Evolutionary conservation across 2,888 invertebrate species (phyloP), one percentile per base, ranked within the genome.

Genomic region (Kuschelorhynchus macadamiae): DNA sequence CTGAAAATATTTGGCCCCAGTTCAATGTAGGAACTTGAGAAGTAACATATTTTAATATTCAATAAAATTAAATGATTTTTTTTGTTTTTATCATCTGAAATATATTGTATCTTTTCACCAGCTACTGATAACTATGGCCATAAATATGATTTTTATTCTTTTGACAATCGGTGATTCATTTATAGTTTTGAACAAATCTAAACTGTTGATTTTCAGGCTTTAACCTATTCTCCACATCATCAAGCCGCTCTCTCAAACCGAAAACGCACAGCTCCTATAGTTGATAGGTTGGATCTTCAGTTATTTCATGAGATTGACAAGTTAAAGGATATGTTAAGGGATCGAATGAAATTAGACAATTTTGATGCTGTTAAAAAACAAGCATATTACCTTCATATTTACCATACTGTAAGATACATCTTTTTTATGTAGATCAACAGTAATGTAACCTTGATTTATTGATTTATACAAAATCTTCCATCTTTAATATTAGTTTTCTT

Each of bases 361-460:
- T 85, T 97, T 73, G 87, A 94, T 55, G 88, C 95, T 77, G 93
- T 96, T 2, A 97, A 97, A 79, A 94, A 94, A 80, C 97, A 98
- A 83, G 96, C 96, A 1, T 98, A 97, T 82, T 97, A 96, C 81
- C 90, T 94, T 79, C 96, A 98, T 80, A 96, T 98, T 70, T 97
- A 97, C 83, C 98, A 98, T 80, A 96, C 97, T 0, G 97, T 82
- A 76, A 75, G 73, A 64, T 20, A 9, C 14, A 25, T 25, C 7
- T 25, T 25, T 7, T 25, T 3, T 25, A 25, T 25, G 25, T 3
- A n/a, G n/a, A n/a, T n/a, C n/a, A n/a, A n/a, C n/a, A n/a, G n/a
- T n/a, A n/a, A n/a, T 56, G 8, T 18, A 17, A 17, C 9, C 36
- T 1, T 17, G 9, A 9, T 47, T 47, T 20, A 7, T 47, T 47